Evolutionary conservation across 1,140 invertebrate genomes (phyloP).

Genomic region (Nymphalis io): DNA sequence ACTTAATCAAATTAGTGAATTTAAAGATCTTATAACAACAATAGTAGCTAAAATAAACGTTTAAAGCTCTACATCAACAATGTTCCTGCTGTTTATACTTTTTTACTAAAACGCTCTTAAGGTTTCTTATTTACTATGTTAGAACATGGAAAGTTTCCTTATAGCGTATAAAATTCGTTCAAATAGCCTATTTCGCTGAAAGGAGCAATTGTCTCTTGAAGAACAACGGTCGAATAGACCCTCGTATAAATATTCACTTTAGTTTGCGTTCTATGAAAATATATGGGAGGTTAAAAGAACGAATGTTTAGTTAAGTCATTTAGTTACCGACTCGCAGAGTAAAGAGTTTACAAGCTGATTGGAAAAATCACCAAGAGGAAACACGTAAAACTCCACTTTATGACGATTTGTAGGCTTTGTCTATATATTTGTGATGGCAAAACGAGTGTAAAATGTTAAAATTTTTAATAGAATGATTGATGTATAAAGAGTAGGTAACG

Average conservation of each 20-base stretch:
- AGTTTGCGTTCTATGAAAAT: constrained; percentile 18
- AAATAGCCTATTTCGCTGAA: constrained; percentile 27
- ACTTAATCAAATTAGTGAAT: too few species aligned
- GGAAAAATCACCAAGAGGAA: not conserved
- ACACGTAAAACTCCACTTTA: not conserved
- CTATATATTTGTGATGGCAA: too few species aligned
- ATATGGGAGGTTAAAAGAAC: not conserved
- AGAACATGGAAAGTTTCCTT: constrained; percentile 12
- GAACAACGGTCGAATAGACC: constrained; percentile 28
- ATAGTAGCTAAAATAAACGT: not conserved
- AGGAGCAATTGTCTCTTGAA: constrained; percentile 29
- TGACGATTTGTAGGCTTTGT: too few species aligned
- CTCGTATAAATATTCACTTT: constrained; percentile 28
- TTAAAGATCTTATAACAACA: too few species aligned
- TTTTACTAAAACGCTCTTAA: constrained; percentile 9
- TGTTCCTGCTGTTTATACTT: not conserved
- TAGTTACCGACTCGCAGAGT: not conserved
- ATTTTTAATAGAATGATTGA: too few species aligned
- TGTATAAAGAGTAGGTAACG: too few species aligned
- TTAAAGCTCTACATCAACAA: not conserved
- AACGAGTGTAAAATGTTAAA: too few species aligned
- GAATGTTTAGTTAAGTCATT: constrained; percentile 4
- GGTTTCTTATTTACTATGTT: constrained; percentile 14
- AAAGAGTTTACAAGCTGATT: not conserved
- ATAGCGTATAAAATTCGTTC: constrained; percentile 31